Percentiles rank a stretch among this genome's conserved stretches.
phyloP scores from a whole-genome alignment of 1,140 invertebrate genomes.

The Tachypleus tridentatus region DNA sequence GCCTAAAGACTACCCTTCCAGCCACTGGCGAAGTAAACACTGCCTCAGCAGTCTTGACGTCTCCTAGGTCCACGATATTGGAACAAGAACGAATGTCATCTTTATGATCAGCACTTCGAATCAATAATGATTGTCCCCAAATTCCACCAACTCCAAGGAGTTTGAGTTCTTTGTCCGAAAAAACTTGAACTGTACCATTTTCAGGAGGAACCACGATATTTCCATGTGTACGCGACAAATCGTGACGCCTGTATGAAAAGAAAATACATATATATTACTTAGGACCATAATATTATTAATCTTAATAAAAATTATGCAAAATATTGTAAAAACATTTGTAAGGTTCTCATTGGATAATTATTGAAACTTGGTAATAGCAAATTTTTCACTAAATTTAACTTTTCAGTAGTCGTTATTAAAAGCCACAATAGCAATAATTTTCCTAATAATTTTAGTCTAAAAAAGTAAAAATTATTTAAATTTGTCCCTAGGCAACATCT shows the following conservation, averaged over 20 bases:
- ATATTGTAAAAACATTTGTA: not conserved
- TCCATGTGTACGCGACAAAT: slow-evolving; percentile 36
- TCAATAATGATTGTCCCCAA: slow-evolving; percentile 30
- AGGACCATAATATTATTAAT: not conserved
- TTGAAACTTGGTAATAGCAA: not conserved
- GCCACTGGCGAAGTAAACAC: slow-evolving; percentile 62
- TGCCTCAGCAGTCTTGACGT: slow-evolving; percentile 67
- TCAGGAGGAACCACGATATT: slow-evolving; percentile 18
- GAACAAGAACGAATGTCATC: slow-evolving; percentile 19
- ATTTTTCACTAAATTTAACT: too few species aligned
- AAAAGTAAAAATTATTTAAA: too few species aligned
- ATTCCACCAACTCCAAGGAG: slow-evolving; percentile 28
- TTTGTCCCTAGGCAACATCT: too few species aligned
- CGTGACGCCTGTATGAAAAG: slow-evolving; percentile 33
- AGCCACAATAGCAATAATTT: too few species aligned
- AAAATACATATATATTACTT: slow-evolving; percentile 32
- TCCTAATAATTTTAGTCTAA: too few species aligned
- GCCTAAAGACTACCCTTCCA: slow-evolving; percentile 64
- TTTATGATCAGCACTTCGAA: slow-evolving; percentile 24
- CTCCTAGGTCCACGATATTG: slow-evolving; percentile 34
- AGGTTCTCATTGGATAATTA: not conserved
- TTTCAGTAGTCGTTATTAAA: too few species aligned
- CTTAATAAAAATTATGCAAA: slow-evolving; percentile 23
- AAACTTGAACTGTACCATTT: slow-evolving; percentile 20
- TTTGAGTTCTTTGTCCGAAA: slow-evolving; percentile 24